Base-by-base conservation (phyloP, 2,113 vertebrate genomes). In the Tetraodon nigroviridis region DNA sequence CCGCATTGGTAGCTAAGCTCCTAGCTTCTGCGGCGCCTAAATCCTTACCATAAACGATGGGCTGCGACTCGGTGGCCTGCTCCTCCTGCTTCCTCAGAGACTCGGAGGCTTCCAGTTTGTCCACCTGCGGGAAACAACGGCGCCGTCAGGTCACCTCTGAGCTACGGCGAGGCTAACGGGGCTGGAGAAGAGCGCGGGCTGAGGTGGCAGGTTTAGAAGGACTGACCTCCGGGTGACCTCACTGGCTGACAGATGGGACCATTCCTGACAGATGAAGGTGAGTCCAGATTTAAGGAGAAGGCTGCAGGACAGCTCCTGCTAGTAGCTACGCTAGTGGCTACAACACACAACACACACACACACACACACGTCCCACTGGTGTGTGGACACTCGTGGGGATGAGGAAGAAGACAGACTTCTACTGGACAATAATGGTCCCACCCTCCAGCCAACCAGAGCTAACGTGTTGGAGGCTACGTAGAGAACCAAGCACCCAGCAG, bases 21-120 rank as follows among this genome's bases (percentile, higher is more conserved):
- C n/a, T n/a, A n/a, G n/a, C n/a, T n/a, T n/a, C n/a, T n/a, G n/a
- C n/a, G n/a, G n/a, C n/a, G 27, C 27, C 27, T 29, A 29, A 29
- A 29, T 56, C 83, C 67, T 56, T 94, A 99, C 97, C 97, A 90
- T 98, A 99, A 91, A 99, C 96, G 29, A 99, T 98, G 60, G 97
- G 96, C 81, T 98, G 96, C 19, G 95, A 96, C 89, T 99, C 97
- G 5, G 97, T 99, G 53, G 93, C 94, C 83, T 98, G 97, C 75
- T 99, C 96, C 86, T 98, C 97, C 85, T 98, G 95, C 93, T 99
- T 98, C 91, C 97, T 95, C 87, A 99, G 90, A 14, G 97, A 98
- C 78, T 99, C 97, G 0, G 96, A 98, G 57, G 95, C 95, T 73
- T 99, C 97, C 73, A 99, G 91, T 86, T 98, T 97, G 87, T 99